phyloP scores from a whole-genome alignment of 2,888 invertebrate genomes.

The Scelioninae gen. 1 region DNA sequence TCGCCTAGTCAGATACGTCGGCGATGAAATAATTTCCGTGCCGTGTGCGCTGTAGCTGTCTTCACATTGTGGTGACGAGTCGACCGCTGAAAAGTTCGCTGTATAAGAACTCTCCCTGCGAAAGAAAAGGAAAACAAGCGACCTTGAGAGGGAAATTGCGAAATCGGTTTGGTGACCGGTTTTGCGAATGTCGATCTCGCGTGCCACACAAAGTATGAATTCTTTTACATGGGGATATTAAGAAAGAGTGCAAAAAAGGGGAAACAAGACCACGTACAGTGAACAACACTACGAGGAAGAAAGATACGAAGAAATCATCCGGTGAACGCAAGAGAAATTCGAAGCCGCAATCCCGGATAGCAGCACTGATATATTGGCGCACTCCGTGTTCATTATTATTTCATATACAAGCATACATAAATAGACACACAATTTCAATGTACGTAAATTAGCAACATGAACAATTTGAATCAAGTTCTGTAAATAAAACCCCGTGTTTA shows the following conservation, averaged over 20 bases:
- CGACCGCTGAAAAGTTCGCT: slow-evolving; percentile 26
- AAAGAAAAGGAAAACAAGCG: slow-evolving; percentile 70
- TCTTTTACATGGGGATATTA: slow-evolving; percentile 35
- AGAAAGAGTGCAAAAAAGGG: slow-evolving; percentile 42
- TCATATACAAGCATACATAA: slow-evolving; percentile 24
- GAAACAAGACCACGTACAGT: slow-evolving; percentile 37
- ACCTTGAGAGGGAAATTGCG: slow-evolving; percentile 72
- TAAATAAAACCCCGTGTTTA: slow-evolving; percentile 17
- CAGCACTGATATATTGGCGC: slow-evolving; percentile 25
- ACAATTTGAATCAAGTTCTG: slow-evolving; percentile 4
- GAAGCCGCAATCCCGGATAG: slow-evolving; percentile 29
- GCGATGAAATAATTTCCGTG: slow-evolving; percentile 7
- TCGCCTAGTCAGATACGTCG: not conserved
- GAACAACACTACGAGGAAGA: slow-evolving; percentile 36
- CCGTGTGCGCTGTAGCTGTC: not conserved
- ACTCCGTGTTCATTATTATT: slow-evolving; percentile 15
- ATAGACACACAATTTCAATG: slow-evolving; percentile 9
- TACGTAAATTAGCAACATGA: not conserved
- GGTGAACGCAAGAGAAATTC: slow-evolving; percentile 60
- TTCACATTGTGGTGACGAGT: slow-evolving; percentile 13
- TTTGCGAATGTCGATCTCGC: slow-evolving; percentile 62
- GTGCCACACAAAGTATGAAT: slow-evolving; percentile 36
- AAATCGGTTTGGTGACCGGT: slow-evolving; percentile 68
- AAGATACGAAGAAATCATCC: slow-evolving; percentile 35
- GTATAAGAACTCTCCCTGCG: slow-evolving; percentile 47